Percentiles rank a stretch among this genome's conserved stretches.
Conservation (phyloP, 2,888 invertebrate species). For the Belgica antarctica region DNA sequence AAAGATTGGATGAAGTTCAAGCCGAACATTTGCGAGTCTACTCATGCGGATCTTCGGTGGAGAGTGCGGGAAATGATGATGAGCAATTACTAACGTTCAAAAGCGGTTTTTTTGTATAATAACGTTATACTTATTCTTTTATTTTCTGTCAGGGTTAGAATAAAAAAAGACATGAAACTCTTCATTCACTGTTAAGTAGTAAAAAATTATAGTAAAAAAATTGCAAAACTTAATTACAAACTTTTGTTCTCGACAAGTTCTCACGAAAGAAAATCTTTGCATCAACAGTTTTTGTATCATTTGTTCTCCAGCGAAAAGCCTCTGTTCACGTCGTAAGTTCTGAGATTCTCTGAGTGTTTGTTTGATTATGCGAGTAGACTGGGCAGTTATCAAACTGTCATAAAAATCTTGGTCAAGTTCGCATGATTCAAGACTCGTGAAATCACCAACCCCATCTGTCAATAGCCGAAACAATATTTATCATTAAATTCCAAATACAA, state of each 20-base stretch:
- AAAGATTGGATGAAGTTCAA: slow-evolving; percentile 71
- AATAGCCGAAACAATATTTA: too few species aligned
- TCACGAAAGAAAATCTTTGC: too few species aligned
- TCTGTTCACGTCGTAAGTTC: too few species aligned
- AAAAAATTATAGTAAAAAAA: background rate
- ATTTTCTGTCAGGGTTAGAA: background rate
- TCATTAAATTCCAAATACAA: too few species aligned
- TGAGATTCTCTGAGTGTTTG: too few species aligned
- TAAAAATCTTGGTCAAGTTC: too few species aligned
- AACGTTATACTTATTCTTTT: slow-evolving; percentile 8
- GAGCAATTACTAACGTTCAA: slow-evolving; percentile 49
- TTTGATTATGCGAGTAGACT: too few species aligned
- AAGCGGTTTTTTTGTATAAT: slow-evolving; percentile 13
- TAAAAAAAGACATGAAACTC: background rate
- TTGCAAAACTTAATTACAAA: slow-evolving; percentile 1
- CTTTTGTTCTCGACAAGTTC: background rate
- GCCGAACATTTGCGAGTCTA: slow-evolving; percentile 66
- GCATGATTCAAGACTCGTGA: too few species aligned
- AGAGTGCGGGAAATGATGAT: slow-evolving; percentile 68
- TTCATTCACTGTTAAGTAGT: background rate
- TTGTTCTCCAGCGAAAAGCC: too few species aligned
- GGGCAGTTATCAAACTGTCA: too few species aligned
- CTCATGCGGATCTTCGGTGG: slow-evolving; percentile 67
- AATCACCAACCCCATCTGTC: too few species aligned
- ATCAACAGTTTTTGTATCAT: too few species aligned